phyloP scores from a whole-genome alignment of 2,888 invertebrate species.

The Conistra vaccinii region DNA sequence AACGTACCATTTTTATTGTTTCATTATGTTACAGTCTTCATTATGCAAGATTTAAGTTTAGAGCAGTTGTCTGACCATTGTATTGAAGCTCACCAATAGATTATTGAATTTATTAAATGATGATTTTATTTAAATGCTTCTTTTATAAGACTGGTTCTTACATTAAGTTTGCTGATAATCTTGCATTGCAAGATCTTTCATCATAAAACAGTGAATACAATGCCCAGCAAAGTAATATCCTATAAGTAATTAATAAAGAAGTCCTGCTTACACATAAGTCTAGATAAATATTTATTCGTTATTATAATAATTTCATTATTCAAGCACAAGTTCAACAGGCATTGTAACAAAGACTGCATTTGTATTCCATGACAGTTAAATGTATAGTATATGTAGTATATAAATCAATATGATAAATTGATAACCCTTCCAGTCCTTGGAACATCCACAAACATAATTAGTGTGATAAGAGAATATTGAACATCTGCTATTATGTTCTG shows the following conservation, averaged over 20 bases:
- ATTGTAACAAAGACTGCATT: constrained; percentile 1
- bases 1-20: neutral
- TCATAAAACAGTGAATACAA: neutral
- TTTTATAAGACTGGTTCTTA: too few relatives aligned
- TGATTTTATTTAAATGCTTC: neutral
- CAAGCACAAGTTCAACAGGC: neutral
- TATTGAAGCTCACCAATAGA: neutral
- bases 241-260: neutral
- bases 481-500: constrained; percentile 32
- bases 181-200: neutral
- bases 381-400: constrained; percentile 2
- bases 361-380: constrained; percentile 12
- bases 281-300: neutral
- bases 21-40: neutral
- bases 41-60: neutral
- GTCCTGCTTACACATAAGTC: neutral
- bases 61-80: neutral
- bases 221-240: neutral
- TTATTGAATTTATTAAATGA: neutral
- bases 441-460: constrained; percentile 40
- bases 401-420: constrained; percentile 46
- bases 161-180: neutral
- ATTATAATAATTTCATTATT: constrained; percentile 7
- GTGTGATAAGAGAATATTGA: constrained; percentile 49
- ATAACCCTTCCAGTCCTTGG: constrained; percentile 44